Evolutionary conservation across 92 coral and sea anemone species (phyloP).

Genomic region (Heteractis magnifica): DNA sequence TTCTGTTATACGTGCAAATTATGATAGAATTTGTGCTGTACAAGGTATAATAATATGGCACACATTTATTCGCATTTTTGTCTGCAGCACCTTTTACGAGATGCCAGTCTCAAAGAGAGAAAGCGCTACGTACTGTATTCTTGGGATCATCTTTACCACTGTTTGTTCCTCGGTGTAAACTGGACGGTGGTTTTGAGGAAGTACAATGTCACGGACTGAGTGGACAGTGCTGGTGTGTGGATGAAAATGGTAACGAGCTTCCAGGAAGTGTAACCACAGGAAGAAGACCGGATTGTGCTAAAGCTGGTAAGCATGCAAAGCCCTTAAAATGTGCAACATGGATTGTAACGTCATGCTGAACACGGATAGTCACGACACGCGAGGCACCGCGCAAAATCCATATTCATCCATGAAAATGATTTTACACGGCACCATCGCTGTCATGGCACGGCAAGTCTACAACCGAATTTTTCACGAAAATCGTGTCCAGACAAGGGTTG

Average conservation of each 20-base stretch:
- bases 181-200: slow-evolving; percentile 63
- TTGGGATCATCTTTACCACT: slow-evolving; percentile 24
- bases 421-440: too few relatives aligned
- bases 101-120: slow-evolving; percentile 42
- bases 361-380: too few relatives aligned
- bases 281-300: slow-evolving; percentile 66
- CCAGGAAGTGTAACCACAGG: slow-evolving; percentile 63
- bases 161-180: slow-evolving; percentile 69
- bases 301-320: slow-evolving; percentile 8
- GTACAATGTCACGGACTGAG: slow-evolving; percentile 76
- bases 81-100: slow-evolving; percentile 42
- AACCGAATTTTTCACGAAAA: too few relatives aligned
- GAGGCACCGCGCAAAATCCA: too few relatives aligned
- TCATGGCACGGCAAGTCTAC: too few relatives aligned
- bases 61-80: background rate
- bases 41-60: background rate
- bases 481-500: too few relatives aligned
- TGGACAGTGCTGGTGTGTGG: slow-evolving; percentile 97
- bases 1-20: too few relatives aligned
- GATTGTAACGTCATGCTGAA: too few relatives aligned
- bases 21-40: too few relatives aligned
- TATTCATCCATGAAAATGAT: too few relatives aligned
- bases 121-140: slow-evolving; percentile 20
- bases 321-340: background rate
- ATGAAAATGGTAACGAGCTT: slow-evolving; percentile 77